phyloP scores from a whole-genome alignment of 2,113 vertebrate species.

The Brienomyrus brachyistius region DNA sequence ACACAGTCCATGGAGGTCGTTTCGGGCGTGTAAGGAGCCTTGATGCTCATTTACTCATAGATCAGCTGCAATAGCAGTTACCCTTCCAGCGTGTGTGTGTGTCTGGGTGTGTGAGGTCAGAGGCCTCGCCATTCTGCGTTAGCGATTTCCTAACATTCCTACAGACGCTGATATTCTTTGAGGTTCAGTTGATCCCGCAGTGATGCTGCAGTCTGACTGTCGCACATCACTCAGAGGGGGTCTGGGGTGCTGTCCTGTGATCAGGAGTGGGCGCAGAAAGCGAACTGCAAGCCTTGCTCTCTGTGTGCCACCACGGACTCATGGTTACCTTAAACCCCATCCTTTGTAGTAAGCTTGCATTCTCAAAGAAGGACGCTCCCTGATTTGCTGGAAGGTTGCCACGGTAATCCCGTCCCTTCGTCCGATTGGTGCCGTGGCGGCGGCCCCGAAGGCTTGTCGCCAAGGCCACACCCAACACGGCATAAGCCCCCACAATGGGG shows the following conservation, averaged over 20 bases:
- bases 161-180: neutral
- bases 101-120: neutral
- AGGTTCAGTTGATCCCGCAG: neutral
- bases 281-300: neutral
- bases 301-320: neutral
- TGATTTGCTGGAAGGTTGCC: neutral
- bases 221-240: neutral
- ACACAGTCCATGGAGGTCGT: constrained; percentile 77
- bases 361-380: neutral
- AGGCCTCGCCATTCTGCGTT: neutral
- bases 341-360: neutral
- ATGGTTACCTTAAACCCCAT: neutral
- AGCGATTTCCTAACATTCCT: neutral
- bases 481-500: neutral
- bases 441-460: neutral
- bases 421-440: neutral
- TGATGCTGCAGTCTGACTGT: neutral
- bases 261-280: neutral
- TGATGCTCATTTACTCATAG: neutral
- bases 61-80: neutral
- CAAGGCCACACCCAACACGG: neutral
- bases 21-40: constrained; percentile 80
- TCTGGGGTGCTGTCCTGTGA: neutral
- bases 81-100: neutral
- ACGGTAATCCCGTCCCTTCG: neutral